Evolutionary conservation across 2,797 vertebrate species (phyloP).

Genomic region (Mormyrus hasselquistii): DNA sequence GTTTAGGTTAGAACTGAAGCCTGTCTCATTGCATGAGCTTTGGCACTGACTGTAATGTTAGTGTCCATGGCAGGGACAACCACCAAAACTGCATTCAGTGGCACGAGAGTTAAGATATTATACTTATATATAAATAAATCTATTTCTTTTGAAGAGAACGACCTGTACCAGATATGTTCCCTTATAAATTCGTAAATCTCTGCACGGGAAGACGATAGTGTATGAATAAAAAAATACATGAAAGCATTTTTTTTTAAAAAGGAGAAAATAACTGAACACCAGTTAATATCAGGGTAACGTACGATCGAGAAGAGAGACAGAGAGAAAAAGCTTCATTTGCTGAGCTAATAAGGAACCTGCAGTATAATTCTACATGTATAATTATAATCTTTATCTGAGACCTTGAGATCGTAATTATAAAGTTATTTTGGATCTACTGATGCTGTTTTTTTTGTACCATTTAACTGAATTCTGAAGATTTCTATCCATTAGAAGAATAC

Average conservation of each 20-base stretch:
- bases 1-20: not conserved
- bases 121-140: not conserved
- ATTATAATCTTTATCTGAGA: not conserved
- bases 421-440: not conserved
- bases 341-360: not conserved
- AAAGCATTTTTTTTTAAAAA: not conserved
- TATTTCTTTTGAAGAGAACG: conserved; percentile 4
- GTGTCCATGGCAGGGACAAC: not conserved
- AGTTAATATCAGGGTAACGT: not conserved
- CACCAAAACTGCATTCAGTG: not conserved
- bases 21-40: not conserved
- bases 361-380: not conserved
- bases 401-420: not conserved
- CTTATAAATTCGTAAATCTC: conserved; percentile 15
- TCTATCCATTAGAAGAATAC: not conserved
- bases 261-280: not conserved
- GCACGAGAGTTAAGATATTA: not conserved
- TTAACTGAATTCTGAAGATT: not conserved
- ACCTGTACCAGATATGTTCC: not conserved
- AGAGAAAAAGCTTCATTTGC: not conserved
- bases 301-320: not conserved
- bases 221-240: conserved; percentile 14
- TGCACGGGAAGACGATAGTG: not conserved
- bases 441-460: not conserved
- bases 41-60: not conserved